Evolutionary conservation across 2,113 vertebrate species (phyloP).

Genomic region (Cavia porcellus): DNA sequence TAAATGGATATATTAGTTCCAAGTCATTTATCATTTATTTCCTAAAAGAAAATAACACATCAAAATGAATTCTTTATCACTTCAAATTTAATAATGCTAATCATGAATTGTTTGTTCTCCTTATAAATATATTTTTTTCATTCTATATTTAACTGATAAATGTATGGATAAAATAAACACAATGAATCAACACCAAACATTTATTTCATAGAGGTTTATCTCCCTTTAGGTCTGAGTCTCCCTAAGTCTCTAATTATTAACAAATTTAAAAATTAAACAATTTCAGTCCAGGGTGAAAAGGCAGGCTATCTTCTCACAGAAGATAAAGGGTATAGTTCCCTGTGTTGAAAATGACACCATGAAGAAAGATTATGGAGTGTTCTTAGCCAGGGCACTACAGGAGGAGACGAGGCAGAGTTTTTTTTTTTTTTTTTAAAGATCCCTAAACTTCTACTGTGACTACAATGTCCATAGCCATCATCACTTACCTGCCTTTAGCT

Average conservation of each 20-base stretch:
- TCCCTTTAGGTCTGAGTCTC: background rate
- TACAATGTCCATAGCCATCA: background rate
- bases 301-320: background rate
- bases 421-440: background rate
- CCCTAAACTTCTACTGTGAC: background rate
- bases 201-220: background rate
- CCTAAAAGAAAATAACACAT: background rate
- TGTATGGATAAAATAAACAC: background rate
- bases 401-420: no score
- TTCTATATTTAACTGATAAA: background rate
- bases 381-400: accelerated
- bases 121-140: constrained; percentile 55
- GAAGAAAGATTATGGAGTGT: background rate
- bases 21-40: constrained; percentile 11
- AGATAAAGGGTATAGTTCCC: background rate
- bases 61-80: constrained; percentile 13
- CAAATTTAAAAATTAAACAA: background rate
- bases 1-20: background rate
- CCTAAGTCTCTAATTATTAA: background rate
- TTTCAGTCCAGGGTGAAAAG: background rate
- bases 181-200: background rate
- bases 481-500: background rate
- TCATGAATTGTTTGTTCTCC: constrained; percentile 3
- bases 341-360: background rate
- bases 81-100: constrained; percentile 33